Conservation (phyloP, 23 tunicate genomes). For the Trididemnum miniatum region DNA sequence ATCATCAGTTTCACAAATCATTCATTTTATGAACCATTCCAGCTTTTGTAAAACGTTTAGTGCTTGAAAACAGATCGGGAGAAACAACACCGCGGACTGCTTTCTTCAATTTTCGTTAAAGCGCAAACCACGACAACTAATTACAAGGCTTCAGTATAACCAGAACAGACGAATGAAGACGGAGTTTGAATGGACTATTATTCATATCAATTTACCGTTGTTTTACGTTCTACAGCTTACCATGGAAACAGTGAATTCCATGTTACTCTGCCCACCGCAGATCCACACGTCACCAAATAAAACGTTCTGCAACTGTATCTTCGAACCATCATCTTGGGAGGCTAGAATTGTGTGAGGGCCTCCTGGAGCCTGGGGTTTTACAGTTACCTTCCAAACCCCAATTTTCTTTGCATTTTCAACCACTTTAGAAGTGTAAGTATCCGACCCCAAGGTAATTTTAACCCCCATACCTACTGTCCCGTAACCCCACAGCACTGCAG, state of each 20-base stretch:
- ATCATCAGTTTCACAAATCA: no score
- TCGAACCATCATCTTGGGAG: conserved; percentile 30
- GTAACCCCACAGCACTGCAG: conserved; percentile 68
- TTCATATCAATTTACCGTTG: no score
- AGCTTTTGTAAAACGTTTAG: no score
- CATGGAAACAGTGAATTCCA: conserved; percentile 64
- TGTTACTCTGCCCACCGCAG: conserved; percentile 85
- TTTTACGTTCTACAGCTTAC: no score
- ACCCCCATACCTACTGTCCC: conserved; percentile 60
- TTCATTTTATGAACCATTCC: no score
- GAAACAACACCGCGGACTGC: no score
- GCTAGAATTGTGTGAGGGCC: conserved; percentile 44
- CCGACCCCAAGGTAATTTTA: conserved; percentile 17
- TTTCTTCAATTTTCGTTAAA: no score
- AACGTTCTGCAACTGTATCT: conserved; percentile 40
- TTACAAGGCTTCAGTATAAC: no score
- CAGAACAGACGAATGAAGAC: no score
- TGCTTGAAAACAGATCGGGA: no score
- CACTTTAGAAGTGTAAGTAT: conserved; percentile 49
- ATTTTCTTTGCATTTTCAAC: conserved; percentile 11
- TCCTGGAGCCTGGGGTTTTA: conserved; percentile 58
- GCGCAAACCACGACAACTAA: no score
- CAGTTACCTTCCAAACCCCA: conserved; percentile 58
- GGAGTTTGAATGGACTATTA: no score
- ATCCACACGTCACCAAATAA: conserved; percentile 78